Evolutionary conservation across 2,888 invertebrate species (phyloP), one percentile per base, ranked within the genome.

Genomic region (Leptinotarsa rubiginosa): DNA sequence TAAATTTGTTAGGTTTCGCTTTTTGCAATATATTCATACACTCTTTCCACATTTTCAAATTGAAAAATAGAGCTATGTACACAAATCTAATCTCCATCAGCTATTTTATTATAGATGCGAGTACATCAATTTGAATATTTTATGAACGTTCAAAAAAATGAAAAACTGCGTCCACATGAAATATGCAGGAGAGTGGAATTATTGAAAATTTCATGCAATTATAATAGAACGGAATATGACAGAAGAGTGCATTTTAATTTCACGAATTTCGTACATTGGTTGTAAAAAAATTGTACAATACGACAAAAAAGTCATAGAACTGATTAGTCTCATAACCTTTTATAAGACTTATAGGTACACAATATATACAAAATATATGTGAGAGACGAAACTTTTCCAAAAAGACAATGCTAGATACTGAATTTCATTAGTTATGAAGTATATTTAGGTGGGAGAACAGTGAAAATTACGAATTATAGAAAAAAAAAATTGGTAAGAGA

Each of bases 71-170:
- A 65, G 67, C 69, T 62, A 67, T 73, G 73, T 65, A 73, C 68
- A 75, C 49, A 73, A 77, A 77, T 71, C 77, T 75, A 77, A 77
- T 77, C 73, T 71, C 49, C 56, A 59, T 54, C 50, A 20, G 72
- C 65, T 74, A 77, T 72, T 77, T 71, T 65, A 75, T 77, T 75
- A 77, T 73, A 71, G 69, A 75, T 73, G 67, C 64, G 70, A 71
- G 62, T 68, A 71, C 72, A 67, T 73, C 69, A 75, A 73, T 74
- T 70, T 74, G 69, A 75, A 76, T 75, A 73, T 73, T 77, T 77
- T 56, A 75, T 73, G 71, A 65, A 71, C 69, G 70, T 77, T 75
- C 70, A 70, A 74, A 77, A 77, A n/a, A 3, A 41, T 62, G 2
- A 41, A 41, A 41, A 10, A 49, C 49, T 20, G 13, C 20, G 31